These are phyloP conservation scores for Atherinosoma microstoma DNA, from an alignment of 2,797 vertebrate species.

Conservation along the genomic window DNA sequence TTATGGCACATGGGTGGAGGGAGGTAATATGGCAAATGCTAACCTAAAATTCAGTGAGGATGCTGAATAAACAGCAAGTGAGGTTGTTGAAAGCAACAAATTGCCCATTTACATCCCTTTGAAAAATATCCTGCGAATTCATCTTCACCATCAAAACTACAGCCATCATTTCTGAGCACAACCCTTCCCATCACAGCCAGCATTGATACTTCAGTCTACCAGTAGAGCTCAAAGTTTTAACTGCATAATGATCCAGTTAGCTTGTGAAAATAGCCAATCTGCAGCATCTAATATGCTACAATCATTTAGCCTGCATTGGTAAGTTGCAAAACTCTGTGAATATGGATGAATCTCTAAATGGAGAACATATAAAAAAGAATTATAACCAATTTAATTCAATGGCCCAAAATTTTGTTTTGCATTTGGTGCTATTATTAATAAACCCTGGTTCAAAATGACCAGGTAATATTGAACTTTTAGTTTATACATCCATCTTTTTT, in stretches of 20 bases:
- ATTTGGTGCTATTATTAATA: not conserved
- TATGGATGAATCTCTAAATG: constrained; percentile 9
- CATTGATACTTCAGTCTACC: not conserved
- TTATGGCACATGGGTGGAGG: constrained; percentile 1
- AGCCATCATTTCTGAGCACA: constrained; percentile 1
- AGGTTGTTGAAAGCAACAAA: constrained; percentile 8
- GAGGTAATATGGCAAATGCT: not conserved
- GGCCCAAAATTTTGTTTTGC: constrained; percentile 5
- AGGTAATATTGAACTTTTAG: constrained; percentile 10
- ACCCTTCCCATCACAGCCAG: constrained; percentile 1
- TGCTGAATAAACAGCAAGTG: constrained; percentile 9
- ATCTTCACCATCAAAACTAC: constrained; percentile 6
- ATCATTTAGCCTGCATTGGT: constrained; percentile 24
- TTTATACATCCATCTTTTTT: constrained; percentile 42
- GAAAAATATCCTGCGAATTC: constrained; percentile 7
- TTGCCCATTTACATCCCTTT: constrained; percentile 30
- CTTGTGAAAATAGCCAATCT: not conserved
- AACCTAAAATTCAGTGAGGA: not conserved
- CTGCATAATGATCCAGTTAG: constrained; percentile 24
- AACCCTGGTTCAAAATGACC: constrained; percentile 14
- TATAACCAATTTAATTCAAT: constrained; percentile 3
- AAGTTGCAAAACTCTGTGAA: constrained; percentile 25
- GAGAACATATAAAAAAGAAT: not conserved
- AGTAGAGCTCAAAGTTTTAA: constrained; percentile 4
- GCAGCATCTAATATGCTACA: not conserved